Base-by-base conservation (phyloP, 2,113 vertebrate species). In the Lucifuga dentata region DNA sequence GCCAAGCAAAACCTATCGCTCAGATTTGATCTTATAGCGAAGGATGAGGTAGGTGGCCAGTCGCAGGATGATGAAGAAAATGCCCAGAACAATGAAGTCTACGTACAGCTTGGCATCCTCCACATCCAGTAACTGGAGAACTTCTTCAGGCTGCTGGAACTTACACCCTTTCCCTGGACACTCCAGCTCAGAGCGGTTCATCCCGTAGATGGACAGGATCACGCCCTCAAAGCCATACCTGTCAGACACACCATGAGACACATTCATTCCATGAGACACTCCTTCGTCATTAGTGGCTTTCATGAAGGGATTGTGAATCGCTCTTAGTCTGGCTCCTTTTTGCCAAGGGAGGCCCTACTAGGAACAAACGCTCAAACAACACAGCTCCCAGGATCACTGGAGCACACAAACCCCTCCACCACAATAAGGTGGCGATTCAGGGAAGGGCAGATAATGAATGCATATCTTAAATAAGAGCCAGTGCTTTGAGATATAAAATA, bases 151-250 rank as follows among this genome's bases (percentile, higher is more conserved):
- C 16, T 95, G 91, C 43, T 93, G 95, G 90, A 98, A 98, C 5
- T 94, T 95, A 64, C 98, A 99, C 50, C 86, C 92, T 0, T 90
- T 86, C n/a, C 90, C 91, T 0, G 92, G 92, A 88, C 98, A 99
- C 67, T 93, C 93, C 85, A 99, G 86, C 56, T 95, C 92, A 7
- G 92, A 93, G 0, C 97, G 95, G 73, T 96, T 97, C 97, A 99
- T 95, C 58, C 96, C 96, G 0, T 99, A 99, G 86, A 98, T 98
- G 48, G 95, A 97, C 65, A 98, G 92, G 70, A 99, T 95, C 69
- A 97, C 94, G 0, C 98, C 97, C 82, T 99, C 97, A 8, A 99
- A 99, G 76, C 98, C 94, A 0, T 99, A 99, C 87, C 98, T 99
- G 79, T 9, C 5, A 15, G 2, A 12, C n/a, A 35, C 36, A 36